Percentiles rank a stretch among this genome's conserved stretches.
Conservation (phyloP, 1,140 invertebrate genomes). For the Sinonovacula constricta region DNA sequence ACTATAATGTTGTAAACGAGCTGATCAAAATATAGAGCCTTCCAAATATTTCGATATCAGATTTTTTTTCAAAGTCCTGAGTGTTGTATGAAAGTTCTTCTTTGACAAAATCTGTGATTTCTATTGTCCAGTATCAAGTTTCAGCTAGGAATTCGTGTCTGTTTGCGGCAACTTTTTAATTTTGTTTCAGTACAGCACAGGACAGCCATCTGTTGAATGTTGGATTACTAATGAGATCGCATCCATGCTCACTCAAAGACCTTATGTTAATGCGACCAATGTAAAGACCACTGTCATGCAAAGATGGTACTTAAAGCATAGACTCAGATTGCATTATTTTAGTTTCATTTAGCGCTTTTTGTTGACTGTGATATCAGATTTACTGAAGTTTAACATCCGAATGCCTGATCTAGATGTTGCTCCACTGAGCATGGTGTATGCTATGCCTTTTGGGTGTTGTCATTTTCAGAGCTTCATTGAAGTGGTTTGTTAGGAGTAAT, state of each 20-base stretch:
- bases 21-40: no score
- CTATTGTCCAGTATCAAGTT: no score
- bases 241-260: slow-evolving; percentile 8
- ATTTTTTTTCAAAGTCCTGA: no score
- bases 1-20: no score
- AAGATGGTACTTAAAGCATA: slow-evolving; percentile 8
- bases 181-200: slow-evolving; percentile 29
- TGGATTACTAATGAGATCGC: slow-evolving; percentile 19
- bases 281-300: not conserved
- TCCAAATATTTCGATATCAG: no score
- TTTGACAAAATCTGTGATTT: no score
- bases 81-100: no score
- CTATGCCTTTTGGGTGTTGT: slow-evolving; percentile 25
- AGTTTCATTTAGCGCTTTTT: slow-evolving; percentile 27
- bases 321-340: slow-evolving; percentile 22
- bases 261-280: slow-evolving; percentile 5
- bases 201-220: slow-evolving; percentile 15
- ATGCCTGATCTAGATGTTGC: slow-evolving; percentile 19
- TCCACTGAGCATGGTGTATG: slow-evolving; percentile 27
- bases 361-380: slow-evolving; percentile 35
- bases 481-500: slow-evolving; percentile 22
- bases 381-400: slow-evolving; percentile 21
- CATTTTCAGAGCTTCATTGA: slow-evolving; percentile 33
- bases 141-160: slow-evolving; percentile 20
- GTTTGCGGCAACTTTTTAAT: slow-evolving; percentile 11